Evolutionary conservation across 92 coral and sea anemone species (phyloP).

Genomic region (Porites evermanni): DNA sequence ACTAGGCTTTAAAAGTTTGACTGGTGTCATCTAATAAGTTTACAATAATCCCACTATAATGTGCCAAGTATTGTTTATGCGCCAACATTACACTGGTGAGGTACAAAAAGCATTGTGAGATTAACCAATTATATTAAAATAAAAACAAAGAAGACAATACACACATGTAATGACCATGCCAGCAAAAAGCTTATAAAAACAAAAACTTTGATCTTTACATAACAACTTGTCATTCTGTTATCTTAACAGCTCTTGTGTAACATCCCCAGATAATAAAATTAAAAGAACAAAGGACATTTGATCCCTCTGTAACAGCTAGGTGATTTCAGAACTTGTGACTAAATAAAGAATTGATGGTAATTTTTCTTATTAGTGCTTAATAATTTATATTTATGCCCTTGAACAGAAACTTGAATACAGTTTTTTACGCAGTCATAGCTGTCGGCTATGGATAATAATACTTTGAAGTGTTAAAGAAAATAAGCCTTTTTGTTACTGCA

Average conservation of each 20-base stretch:
- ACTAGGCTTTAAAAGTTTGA: constrained; percentile 16
- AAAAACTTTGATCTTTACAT: constrained; percentile 18
- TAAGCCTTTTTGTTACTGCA: too few relatives aligned
- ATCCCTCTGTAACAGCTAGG: constrained; percentile 23
- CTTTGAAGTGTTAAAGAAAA: too few relatives aligned
- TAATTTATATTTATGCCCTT: too few relatives aligned
- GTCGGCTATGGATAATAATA: too few relatives aligned
- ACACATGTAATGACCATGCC: constrained; percentile 8
- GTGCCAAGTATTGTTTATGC: constrained; percentile 40
- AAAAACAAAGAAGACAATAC: constrained; percentile 17
- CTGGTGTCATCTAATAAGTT: constrained; percentile 2
- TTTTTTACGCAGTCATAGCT: too few relatives aligned
- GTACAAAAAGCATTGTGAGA: constrained; percentile 27
- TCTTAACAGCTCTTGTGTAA: constrained; percentile 34
- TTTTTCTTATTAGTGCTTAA: too few relatives aligned
- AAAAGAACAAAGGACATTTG: constrained; percentile 46
- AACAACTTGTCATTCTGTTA: constrained; percentile 28
- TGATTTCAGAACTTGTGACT: neutral
- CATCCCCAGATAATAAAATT: neutral
- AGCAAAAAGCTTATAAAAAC: constrained; percentile 12
- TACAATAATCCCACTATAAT: neutral
- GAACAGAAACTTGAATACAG: too few relatives aligned
- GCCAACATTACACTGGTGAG: constrained; percentile 18
- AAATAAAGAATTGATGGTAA: neutral
- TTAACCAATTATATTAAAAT: constrained; percentile 12